Conservation (phyloP, 2,113 vertebrate genomes). For the Cynoglossus semilaevis region DNA sequence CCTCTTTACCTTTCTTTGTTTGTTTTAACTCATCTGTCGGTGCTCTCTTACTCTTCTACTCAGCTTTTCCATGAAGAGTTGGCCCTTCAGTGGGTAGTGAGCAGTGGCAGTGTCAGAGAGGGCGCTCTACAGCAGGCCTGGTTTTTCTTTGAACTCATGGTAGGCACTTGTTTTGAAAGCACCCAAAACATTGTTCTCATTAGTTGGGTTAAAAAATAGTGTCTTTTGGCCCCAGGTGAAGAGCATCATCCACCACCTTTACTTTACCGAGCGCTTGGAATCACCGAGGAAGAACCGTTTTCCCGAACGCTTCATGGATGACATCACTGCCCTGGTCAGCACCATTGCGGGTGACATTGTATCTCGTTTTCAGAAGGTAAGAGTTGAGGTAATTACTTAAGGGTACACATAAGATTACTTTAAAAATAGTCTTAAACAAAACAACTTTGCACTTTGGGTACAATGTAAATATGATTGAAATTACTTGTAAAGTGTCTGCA, state of each 20-base stretch:
- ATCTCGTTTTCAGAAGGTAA: constrained; percentile 96
- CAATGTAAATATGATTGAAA: too few species aligned
- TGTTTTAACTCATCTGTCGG: constrained; percentile 10
- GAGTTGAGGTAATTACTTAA: neutral
- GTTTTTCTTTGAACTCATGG: constrained; percentile 99
- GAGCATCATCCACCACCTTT: constrained; percentile 97
- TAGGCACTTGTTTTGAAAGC: constrained; percentile 64
- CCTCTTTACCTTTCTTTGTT: constrained; percentile 1
- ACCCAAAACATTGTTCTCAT: neutral
- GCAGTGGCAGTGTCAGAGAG: constrained; percentile 95
- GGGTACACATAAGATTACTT: too few species aligned
- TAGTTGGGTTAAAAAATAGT: neutral
- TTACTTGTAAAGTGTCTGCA: too few species aligned
- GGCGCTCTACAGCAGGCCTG: constrained; percentile 95
- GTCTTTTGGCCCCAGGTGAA: constrained; percentile 82
- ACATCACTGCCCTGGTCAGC: constrained; percentile 93
- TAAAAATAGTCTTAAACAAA: too few species aligned
- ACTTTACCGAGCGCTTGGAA: constrained; percentile 95
- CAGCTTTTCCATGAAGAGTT: constrained; percentile 98
- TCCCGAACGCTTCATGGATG: constrained; percentile 98
- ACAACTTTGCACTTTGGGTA: too few species aligned
- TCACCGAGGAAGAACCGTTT: constrained; percentile 91
- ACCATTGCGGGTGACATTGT: constrained; percentile 94
- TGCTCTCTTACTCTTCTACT: constrained; percentile 5
- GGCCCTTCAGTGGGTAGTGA: constrained; percentile 98